These are phyloP conservation scores for Dendroctonus ponderosae DNA, from an alignment of 1,140 invertebrate genomes.

Conservation along the genomic window DNA sequence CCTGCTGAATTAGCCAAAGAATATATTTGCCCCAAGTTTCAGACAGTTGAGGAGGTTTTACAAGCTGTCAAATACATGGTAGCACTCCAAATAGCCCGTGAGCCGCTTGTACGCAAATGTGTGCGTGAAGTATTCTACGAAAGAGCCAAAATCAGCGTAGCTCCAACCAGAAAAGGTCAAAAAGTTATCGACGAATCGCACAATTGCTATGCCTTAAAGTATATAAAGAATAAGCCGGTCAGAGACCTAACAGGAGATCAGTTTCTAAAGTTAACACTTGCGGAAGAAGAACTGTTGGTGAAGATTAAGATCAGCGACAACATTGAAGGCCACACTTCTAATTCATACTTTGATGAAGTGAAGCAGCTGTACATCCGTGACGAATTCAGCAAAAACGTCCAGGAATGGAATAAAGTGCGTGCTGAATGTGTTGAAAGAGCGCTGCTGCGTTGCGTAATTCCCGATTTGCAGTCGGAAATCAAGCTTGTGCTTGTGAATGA, in stretches of 20 bases:
- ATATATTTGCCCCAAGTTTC: slow-evolving; percentile 58
- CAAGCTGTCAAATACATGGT: slow-evolving; percentile 92
- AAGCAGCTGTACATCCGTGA: slow-evolving; percentile 88
- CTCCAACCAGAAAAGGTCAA: slow-evolving; percentile 86
- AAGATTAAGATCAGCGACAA: slow-evolving; percentile 70
- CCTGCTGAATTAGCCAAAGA: slow-evolving; percentile 79
- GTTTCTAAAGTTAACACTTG: slow-evolving; percentile 80
- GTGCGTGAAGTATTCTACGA: slow-evolving; percentile 90
- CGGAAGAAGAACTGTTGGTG: slow-evolving; percentile 84
- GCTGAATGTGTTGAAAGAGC: slow-evolving; percentile 86
- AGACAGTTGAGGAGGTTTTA: slow-evolving; percentile 72
- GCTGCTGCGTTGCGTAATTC: slow-evolving; percentile 84
- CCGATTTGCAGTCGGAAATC: slow-evolving; percentile 86
- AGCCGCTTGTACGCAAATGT: slow-evolving; percentile 84
- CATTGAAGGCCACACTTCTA: slow-evolving; percentile 69
- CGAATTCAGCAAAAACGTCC: slow-evolving; percentile 93
- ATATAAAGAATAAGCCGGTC: slow-evolving; percentile 93
- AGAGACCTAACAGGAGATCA: slow-evolving; percentile 86
- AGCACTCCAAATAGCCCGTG: slow-evolving; percentile 86
- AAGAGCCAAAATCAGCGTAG: slow-evolving; percentile 77
- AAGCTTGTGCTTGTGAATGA: slow-evolving; percentile 77
- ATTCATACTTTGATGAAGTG: slow-evolving; percentile 85
- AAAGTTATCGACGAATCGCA: slow-evolving; percentile 95
- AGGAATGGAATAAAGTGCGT: slow-evolving; percentile 93
- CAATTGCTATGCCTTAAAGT: slow-evolving; percentile 86